Evolutionary conservation across 2,888 invertebrate species (phyloP).

Genomic region (Phaedon cochleariae): DNA sequence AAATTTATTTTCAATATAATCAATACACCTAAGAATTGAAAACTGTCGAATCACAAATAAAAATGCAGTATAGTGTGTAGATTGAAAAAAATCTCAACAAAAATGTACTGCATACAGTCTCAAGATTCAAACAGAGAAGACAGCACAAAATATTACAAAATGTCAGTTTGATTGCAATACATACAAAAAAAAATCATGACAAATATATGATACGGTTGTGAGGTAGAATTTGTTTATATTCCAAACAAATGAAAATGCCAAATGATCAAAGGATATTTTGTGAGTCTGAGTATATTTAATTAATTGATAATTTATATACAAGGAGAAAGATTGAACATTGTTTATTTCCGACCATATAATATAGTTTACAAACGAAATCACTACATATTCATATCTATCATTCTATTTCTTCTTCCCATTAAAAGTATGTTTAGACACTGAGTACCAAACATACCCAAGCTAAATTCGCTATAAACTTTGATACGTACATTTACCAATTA

Average conservation of each 20-base stretch:
- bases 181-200: neutral
- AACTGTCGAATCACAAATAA: slow-evolving; percentile 52
- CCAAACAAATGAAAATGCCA: slow-evolving; percentile 27
- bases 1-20: slow-evolving; percentile 56
- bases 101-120: slow-evolving; percentile 54
- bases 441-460: slow-evolving; percentile 28
- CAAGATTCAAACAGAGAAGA: slow-evolving; percentile 48
- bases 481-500: slow-evolving; percentile 56
- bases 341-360: slow-evolving; percentile 44
- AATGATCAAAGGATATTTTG: neutral
- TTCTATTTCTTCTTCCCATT: slow-evolving; percentile 40
- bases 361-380: slow-evolving; percentile 48
- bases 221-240: slow-evolving; percentile 60
- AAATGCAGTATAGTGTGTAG: slow-evolving; percentile 52
- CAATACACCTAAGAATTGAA: slow-evolving; percentile 51
- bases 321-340: slow-evolving; percentile 57
- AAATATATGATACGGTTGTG: slow-evolving; percentile 54
- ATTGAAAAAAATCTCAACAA: slow-evolving; percentile 32
- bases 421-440: slow-evolving; percentile 34
- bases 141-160: slow-evolving; percentile 47
- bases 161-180: slow-evolving; percentile 35
- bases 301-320: slow-evolving; percentile 52
- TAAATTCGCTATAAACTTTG: slow-evolving; percentile 47
- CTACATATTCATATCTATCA: slow-evolving; percentile 56
- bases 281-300: slow-evolving; percentile 46